Percentiles rank a stretch among this genome's conserved stretches.
Evolutionary conservation across 2,888 invertebrate genomes (phyloP).

Genomic region (Oscheius onirici): DNA sequence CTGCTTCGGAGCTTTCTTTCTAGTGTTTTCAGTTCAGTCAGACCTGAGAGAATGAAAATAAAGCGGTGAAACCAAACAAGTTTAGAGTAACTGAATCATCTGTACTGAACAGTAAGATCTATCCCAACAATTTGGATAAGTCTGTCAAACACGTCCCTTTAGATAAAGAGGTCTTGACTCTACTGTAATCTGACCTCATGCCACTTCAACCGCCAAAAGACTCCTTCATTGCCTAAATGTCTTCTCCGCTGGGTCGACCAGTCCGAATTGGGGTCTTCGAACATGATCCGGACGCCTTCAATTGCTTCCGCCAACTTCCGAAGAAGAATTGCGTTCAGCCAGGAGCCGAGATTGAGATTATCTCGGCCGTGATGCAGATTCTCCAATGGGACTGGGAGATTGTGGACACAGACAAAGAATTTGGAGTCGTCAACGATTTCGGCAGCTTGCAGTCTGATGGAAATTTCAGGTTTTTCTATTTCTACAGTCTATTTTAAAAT

Average conservation of each 20-base stretch:
- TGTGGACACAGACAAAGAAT: constrained; percentile 49
- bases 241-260: constrained; percentile 50
- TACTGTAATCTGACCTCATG: neutral
- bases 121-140: too few species aligned
- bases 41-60: too few species aligned
- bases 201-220: neutral
- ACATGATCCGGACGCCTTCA: constrained; percentile 57
- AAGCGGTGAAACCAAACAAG: too few species aligned
- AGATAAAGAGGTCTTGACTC: neutral
- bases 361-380: constrained; percentile 54
- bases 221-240: constrained; percentile 22
- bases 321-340: constrained; percentile 36
- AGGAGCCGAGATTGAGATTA: constrained; percentile 57
- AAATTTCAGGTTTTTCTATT: constrained; percentile 35
- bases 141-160: too few species aligned
- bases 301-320: constrained; percentile 55
- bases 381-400: constrained; percentile 60
- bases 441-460: constrained; percentile 46
- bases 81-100: too few species aligned
- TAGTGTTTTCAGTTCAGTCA: too few species aligned
- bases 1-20: too few species aligned
- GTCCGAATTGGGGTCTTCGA: constrained; percentile 54
- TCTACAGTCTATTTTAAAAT: neutral
- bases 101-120: too few species aligned
- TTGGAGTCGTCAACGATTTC: constrained; percentile 48